Evolutionary conservation across 2,113 vertebrate species (phyloP), one percentile per base, ranked within the genome.

Genomic region (Chaenogobius annularis): DNA sequence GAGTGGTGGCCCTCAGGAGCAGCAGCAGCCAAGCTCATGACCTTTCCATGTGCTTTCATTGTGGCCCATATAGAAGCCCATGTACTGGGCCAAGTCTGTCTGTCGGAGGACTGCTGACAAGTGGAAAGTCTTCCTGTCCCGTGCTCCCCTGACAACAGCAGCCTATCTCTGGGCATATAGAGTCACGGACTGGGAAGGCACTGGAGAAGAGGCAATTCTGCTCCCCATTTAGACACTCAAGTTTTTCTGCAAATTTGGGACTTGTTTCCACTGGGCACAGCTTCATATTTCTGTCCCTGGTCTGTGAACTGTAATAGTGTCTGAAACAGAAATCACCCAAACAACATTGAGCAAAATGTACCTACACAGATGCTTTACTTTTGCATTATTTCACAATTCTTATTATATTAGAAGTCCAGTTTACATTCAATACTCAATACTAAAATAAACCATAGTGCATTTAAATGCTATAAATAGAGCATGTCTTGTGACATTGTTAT

Each of bases 41-140:
- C 89, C 86, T 92, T 91, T 90, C 59, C 13, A 56, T 73, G 82
- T 47, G 73, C 62, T 82, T 83, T 83, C 68, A 74, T 55, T 31
- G 35, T 19, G 47, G 15, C 40, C 26, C 23, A 8, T 19, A 58
- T 31, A 61, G 58, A 9, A 14, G 17, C n/a, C 46, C 66, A 59
- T 44, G 22, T 58, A 62, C 56, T 14, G 26, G 26, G 54, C 75
- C 75, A 74, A 14, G 72, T 69, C 69, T 68, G 70, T 70, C 23
- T 31, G 64, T 76, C 43, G 61, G 68, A 73, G 61, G 65, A 10
- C 58, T 75, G 76, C 80, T 81, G 73, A 83, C 70, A 72, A n/a
- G 52, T 31, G 52, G 78, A 67, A 83, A 78, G 46, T 56, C 48
- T 66, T 72, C 75, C 70, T 66, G 70, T 79, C 83, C 70, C 62